phyloP scores from a whole-genome alignment of 2,888 invertebrate species.

The Synergus umbraculus region DNA sequence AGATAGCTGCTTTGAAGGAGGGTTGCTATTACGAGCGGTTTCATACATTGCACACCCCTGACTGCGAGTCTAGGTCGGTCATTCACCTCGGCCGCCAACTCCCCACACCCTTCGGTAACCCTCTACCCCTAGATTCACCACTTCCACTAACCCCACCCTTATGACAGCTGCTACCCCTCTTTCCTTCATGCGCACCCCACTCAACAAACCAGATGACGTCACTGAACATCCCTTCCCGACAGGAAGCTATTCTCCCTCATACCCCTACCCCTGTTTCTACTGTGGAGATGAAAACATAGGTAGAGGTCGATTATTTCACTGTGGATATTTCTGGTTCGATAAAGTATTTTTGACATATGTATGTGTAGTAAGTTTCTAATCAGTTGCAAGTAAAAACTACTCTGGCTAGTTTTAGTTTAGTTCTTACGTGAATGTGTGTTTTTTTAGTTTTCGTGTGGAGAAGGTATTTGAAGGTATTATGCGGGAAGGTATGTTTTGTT shows the following conservation, averaged over 20 bases:
- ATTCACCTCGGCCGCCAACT: constrained; percentile 71
- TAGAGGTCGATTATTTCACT: constrained; percentile 9
- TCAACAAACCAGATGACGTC: constrained; percentile 65
- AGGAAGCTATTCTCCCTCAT: constrained; percentile 44
- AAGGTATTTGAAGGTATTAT: not conserved
- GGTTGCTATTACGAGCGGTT: constrained; percentile 69
- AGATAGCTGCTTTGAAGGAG: constrained; percentile 68
- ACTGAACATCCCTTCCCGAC: constrained; percentile 57
- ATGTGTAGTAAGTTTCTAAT: not conserved
- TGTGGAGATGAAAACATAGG: constrained; percentile 49
- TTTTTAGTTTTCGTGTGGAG: not conserved
- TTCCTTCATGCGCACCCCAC: constrained; percentile 45
- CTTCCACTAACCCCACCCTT: constrained; percentile 48
- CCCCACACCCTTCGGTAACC: constrained; percentile 60
- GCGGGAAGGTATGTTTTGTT: not conserved
- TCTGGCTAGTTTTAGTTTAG: not conserved
- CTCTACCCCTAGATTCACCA: constrained; percentile 50
- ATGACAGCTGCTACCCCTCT: constrained; percentile 36
- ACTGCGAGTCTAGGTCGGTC: constrained; percentile 78
- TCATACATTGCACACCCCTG: constrained; percentile 76
- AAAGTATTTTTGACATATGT: not conserved
- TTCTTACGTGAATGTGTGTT: not conserved
- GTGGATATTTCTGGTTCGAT: not conserved
- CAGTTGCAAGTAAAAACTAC: not conserved
- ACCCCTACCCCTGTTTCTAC: constrained; percentile 29